phyloP scores from a whole-genome alignment of 1,140 invertebrate species.

The Patella vulgata region DNA sequence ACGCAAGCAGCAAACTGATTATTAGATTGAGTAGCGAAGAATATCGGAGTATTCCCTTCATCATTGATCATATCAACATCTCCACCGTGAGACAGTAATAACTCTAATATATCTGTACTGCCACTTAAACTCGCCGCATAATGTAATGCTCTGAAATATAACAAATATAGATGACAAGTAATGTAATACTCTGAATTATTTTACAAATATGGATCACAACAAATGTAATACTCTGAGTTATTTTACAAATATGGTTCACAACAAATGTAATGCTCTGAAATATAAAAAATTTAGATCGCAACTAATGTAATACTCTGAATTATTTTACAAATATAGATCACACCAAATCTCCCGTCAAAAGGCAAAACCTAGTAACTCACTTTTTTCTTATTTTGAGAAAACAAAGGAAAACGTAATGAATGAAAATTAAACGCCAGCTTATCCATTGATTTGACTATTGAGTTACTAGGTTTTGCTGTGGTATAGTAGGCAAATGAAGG shows the following conservation, averaged over 20 bases:
- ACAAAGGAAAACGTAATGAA: too few relatives aligned
- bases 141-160: constrained; percentile 52
- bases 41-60: constrained; percentile 57
- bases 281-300: too few relatives aligned
- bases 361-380: too few relatives aligned
- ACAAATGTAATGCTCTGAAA: constrained; percentile 53
- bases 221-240: constrained; percentile 1
- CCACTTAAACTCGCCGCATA: constrained; percentile 56
- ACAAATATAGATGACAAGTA: too few relatives aligned
- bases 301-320: not conserved
- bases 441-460: too few relatives aligned
- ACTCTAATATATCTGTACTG: constrained; percentile 53
- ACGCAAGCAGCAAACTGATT: constrained; percentile 60
- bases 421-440: too few relatives aligned
- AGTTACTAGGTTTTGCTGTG: too few relatives aligned
- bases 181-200: not conserved
- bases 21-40: constrained; percentile 59
- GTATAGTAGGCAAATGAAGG: too few relatives aligned
- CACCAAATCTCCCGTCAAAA: not conserved
- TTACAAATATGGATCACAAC: not conserved
- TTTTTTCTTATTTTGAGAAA: too few relatives aligned
- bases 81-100: constrained; percentile 52
- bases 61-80: constrained; percentile 57
- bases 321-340: not conserved
- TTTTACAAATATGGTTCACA: not conserved